phyloP scores from a whole-genome alignment of 2,113 vertebrate genomes.

The Upupa epops region DNA sequence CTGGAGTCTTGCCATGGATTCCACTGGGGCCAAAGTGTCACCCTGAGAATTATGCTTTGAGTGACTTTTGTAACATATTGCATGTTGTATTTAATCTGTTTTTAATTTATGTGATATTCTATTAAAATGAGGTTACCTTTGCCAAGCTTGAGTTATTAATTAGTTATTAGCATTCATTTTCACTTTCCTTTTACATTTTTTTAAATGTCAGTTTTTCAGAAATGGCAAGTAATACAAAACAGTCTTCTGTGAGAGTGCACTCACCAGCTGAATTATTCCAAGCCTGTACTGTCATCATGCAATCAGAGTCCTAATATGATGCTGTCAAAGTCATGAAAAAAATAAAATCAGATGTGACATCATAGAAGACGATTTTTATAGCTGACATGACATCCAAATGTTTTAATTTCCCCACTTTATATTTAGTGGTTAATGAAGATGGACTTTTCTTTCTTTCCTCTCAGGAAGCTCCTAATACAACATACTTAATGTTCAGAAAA shows the following conservation, averaged over 20 bases:
- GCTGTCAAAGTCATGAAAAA: slow-evolving; percentile 37
- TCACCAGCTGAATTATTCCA: slow-evolving; percentile 53
- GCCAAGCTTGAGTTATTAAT: slow-evolving; percentile 25
- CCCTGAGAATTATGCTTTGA: neutral
- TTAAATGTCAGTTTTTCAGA: slow-evolving; percentile 19
- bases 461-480: neutral
- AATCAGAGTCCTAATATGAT: slow-evolving; percentile 58
- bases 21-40: neutral
- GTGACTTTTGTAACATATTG: neutral
- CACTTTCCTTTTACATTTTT: slow-evolving; percentile 12
- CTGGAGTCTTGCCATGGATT: neutral
- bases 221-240: slow-evolving; percentile 13
- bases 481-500: neutral
- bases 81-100: neutral
- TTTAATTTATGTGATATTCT: slow-evolving; percentile 32
- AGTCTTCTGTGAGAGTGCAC: neutral
- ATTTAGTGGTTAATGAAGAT: slow-evolving; percentile 22
- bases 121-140: slow-evolving; percentile 8
- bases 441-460: neutral
- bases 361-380: slow-evolving; percentile 27
- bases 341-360: slow-evolving; percentile 54
- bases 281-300: slow-evolving; percentile 7
- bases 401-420: slow-evolving; percentile 36
- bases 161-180: slow-evolving; percentile 23
- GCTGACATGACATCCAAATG: neutral